Conservation (phyloP, 64 coral and sea anemone species). For the Montipora sp. region DNA sequence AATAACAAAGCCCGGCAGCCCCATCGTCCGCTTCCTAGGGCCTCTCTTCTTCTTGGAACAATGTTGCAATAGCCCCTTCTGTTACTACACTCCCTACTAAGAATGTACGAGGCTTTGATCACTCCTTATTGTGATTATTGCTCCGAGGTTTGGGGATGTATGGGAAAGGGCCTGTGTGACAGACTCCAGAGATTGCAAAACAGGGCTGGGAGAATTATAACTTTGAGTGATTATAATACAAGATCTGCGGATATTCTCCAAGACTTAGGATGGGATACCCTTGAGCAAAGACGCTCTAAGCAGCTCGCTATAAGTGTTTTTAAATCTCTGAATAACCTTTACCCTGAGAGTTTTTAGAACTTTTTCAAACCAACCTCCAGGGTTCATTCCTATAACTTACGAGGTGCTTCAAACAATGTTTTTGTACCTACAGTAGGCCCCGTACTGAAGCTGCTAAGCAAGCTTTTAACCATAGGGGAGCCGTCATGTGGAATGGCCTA, state of each 20-base stretch:
- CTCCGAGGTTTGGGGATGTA: constrained; percentile 20
- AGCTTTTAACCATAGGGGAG: too few species aligned
- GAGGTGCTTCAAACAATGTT: background rate
- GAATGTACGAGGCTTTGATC: background rate
- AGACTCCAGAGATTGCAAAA: constrained; percentile 58
- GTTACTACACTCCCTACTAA: background rate
- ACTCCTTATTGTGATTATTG: constrained; percentile 35
- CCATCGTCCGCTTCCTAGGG: too few species aligned
- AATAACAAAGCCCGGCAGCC: too few species aligned
- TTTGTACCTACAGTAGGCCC: background rate
- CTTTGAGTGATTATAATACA: constrained; percentile 11
- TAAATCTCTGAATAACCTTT: constrained; percentile 24
- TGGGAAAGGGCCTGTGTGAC: constrained; percentile 1
- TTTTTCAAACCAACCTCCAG: background rate
- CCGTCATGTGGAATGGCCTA: too few species aligned
- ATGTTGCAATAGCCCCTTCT: too few species aligned
- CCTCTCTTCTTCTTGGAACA: too few species aligned
- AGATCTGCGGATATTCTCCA: constrained; percentile 39
- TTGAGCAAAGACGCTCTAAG: constrained; percentile 19
- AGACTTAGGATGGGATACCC: constrained; percentile 9
- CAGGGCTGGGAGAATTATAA: constrained; percentile 36
- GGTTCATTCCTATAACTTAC: background rate
- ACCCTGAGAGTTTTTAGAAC: background rate
- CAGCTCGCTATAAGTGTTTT: constrained; percentile 36
- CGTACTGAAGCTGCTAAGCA: background rate